These are phyloP conservation scores for Hyalella azteca DNA, from an alignment of 2,888 invertebrate genomes.

Conservation along the genomic window DNA sequence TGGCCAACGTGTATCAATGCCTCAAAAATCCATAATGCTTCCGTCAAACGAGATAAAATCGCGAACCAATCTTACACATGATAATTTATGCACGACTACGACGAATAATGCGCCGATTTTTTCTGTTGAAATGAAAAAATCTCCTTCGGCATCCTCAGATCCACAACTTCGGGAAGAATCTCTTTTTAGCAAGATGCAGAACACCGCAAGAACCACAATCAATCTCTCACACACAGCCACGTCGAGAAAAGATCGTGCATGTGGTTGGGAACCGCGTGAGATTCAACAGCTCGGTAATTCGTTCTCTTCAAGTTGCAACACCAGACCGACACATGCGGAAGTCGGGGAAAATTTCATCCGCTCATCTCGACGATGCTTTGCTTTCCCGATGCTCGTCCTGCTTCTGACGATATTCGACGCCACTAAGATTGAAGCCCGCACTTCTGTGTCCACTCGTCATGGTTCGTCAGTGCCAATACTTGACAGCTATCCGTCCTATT, in stretches of 20 bases:
- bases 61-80: too few relatives aligned
- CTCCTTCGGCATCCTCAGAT: not conserved
- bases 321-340: not conserved
- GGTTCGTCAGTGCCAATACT: not conserved
- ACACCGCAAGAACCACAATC: conserved; percentile 16
- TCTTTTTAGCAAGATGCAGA: not conserved
- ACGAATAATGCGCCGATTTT: not conserved
- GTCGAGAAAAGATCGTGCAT: not conserved
- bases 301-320: not conserved
- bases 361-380: not conserved
- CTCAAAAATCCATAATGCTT: too few relatives aligned
- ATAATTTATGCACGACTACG: too few relatives aligned
- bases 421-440: not conserved
- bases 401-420: not conserved
- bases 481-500: conserved; percentile 17
- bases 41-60: too few relatives aligned
- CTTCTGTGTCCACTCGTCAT: not conserved
- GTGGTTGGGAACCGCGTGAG: not conserved
- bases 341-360: not conserved
- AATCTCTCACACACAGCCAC: not conserved
- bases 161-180: not conserved
- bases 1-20: too few relatives aligned
- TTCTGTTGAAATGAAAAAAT: not conserved
- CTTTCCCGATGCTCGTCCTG: not conserved
- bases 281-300: not conserved